phyloP scores from a whole-genome alignment of 2,797 vertebrate genomes.

The Bufotes viridis region DNA sequence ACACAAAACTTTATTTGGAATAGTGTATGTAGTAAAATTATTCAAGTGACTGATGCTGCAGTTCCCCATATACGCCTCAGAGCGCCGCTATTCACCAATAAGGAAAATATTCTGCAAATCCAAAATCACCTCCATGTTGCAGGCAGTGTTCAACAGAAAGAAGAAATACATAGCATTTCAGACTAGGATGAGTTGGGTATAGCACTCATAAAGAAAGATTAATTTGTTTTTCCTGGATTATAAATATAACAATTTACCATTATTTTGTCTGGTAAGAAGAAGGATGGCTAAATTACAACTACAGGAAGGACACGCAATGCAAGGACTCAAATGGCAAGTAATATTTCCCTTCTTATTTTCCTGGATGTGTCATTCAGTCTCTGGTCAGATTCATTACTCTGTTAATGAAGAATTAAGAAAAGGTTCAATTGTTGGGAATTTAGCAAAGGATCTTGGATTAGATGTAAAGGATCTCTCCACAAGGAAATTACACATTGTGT shows the following conservation, averaged over 20 bases:
- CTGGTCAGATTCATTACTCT: constrained; percentile 50
- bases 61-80: constrained; percentile 51
- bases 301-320: constrained; percentile 33
- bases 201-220: neutral
- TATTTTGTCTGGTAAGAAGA: neutral
- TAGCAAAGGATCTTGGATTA: constrained; percentile 60
- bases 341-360: constrained; percentile 29
- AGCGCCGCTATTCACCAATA: constrained; percentile 43
- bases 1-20: too few relatives aligned
- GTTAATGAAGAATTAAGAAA: constrained; percentile 60
- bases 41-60: too few relatives aligned
- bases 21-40: too few relatives aligned
- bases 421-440: constrained; percentile 55
- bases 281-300: constrained; percentile 22
- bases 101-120: constrained; percentile 21
- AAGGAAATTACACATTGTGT: neutral
- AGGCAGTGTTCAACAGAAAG: constrained; percentile 15
- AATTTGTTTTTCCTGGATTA: neutral
- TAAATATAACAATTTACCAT: neutral
- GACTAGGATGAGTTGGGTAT: neutral
- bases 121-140: constrained; percentile 9
- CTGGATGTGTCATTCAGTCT: constrained; percentile 61
- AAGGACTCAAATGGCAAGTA: constrained; percentile 46
- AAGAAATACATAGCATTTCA: constrained; percentile 29
- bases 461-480: constrained; percentile 58